A percentile compares a stretch with the other conserved stretches of the same genome.
Evolutionary conservation across 2,797 vertebrate genomes (phyloP).

Genomic region (Ispidina picta): DNA sequence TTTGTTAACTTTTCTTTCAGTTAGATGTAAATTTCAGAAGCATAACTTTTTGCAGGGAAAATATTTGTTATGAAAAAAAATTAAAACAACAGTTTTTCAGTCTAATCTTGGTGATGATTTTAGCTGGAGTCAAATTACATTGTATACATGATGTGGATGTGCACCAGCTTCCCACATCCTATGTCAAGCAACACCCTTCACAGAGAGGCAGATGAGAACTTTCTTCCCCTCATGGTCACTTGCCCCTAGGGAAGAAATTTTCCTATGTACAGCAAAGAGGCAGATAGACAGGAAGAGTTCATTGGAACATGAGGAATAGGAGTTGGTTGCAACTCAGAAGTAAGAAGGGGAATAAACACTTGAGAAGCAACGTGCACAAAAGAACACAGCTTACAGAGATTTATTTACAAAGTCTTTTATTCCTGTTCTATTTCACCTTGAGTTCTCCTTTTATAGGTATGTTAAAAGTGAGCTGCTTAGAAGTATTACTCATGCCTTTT

Average conservation of each 20-base stretch:
- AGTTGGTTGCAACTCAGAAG: not conserved
- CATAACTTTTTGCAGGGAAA: not conserved
- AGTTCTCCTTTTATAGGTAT: not conserved
- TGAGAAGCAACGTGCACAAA: not conserved
- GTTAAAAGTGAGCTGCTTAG: not conserved
- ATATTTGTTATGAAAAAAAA: not conserved
- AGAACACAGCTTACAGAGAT: not conserved
- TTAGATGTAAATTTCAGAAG: not conserved
- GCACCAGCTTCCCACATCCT: not conserved
- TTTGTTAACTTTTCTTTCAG: not conserved
- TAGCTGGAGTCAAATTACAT: not conserved
- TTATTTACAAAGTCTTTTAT: not conserved
- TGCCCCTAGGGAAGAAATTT: not conserved
- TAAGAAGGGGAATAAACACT: not conserved
- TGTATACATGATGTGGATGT: no score
- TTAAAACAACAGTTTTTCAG: not conserved
- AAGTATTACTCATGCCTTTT: not conserved
- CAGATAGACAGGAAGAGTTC: not conserved
- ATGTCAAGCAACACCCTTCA: rapidly evolving
- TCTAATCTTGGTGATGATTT: not conserved
- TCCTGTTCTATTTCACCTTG: not conserved
- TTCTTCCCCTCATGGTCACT: not conserved
- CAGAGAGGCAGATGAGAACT: not conserved
- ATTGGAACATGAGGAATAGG: not conserved
- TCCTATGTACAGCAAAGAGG: not conserved